These are phyloP conservation scores for Rhinogobius similis DNA, from an alignment of 2,113 vertebrate species.

Conservation along the genomic window DNA sequence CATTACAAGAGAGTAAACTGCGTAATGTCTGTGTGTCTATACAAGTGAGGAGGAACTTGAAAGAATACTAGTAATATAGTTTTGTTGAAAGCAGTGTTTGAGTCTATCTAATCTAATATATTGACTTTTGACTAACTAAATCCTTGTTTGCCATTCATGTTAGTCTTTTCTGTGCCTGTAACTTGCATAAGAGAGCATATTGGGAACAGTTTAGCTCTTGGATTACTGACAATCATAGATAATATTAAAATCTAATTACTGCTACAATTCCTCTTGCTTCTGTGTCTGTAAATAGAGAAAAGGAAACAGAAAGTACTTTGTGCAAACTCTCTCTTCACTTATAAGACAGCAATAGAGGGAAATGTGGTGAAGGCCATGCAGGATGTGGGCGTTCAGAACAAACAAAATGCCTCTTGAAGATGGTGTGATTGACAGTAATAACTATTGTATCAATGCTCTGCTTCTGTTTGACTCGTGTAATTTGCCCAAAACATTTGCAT, in stretches of 20 bases:
- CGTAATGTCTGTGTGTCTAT: neutral
- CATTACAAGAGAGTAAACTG: neutral
- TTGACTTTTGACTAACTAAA: no score
- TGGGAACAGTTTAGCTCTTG: neutral
- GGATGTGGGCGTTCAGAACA: conserved; percentile 24
- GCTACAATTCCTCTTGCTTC: conserved; percentile 1
- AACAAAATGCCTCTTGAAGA: conserved; percentile 36
- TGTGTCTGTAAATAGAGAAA: neutral
- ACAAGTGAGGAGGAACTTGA: neutral
- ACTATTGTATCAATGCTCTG: conserved; percentile 44
- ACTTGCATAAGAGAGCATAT: neutral
- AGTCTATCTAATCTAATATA: no score
- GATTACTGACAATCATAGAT: conserved; percentile 47
- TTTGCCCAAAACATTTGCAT: conserved; percentile 22
- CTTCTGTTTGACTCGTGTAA: conserved; percentile 36
- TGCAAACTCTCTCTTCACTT: conserved; percentile 27
- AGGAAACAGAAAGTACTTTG: conserved; percentile 32
- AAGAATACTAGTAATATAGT: neutral
- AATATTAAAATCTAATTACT: conserved; percentile 46
- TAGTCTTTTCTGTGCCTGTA: neutral
- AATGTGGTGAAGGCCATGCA: conserved; percentile 42
- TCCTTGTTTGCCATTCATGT: neutral
- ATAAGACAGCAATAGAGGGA: conserved; percentile 39
- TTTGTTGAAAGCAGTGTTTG: no score
- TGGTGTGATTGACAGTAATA: conserved; percentile 50